phyloP scores from a whole-genome alignment of 2,113 vertebrate species.

The Colossoma macropomum region DNA sequence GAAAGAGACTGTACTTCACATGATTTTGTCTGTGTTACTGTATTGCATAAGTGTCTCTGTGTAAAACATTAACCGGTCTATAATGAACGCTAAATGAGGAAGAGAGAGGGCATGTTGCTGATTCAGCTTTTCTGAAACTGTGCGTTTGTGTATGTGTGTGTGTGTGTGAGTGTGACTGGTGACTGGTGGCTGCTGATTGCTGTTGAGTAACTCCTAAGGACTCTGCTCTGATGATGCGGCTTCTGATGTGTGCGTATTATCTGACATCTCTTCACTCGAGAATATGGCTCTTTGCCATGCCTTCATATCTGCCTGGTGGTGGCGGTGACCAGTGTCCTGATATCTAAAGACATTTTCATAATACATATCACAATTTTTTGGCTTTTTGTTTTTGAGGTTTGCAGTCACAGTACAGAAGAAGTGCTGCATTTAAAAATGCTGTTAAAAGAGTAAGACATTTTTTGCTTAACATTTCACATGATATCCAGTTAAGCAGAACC shows the following conservation, averaged over 20 bases:
- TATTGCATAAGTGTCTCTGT: conserved; percentile 5
- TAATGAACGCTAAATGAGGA: conserved; percentile 16
- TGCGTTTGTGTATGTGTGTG: neutral
- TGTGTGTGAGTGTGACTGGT: neutral
- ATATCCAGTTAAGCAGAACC: too few species aligned
- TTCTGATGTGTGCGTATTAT: neutral
- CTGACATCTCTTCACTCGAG: neutral
- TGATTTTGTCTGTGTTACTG: neutral
- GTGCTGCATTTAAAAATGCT: too few species aligned
- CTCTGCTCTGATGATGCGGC: conserved; percentile 21
- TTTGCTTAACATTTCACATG: too few species aligned
- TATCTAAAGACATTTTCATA: too few species aligned
- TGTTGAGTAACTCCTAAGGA: conserved; percentile 28
- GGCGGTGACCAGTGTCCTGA: too few species aligned
- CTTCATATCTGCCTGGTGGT: too few species aligned
- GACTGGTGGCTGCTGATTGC: neutral
- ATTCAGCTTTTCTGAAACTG: conserved; percentile 1
- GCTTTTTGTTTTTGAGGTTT: too few species aligned
- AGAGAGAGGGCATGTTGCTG: neutral
- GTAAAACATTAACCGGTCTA: conserved; percentile 10
- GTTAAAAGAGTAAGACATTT: too few species aligned
- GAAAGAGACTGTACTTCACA: neutral
- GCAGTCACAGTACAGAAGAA: too few species aligned
- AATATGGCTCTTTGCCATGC: too few species aligned
- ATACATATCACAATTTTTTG: too few species aligned